Base-by-base conservation (phyloP, 2,888 invertebrate genomes). In the Synanthedon myopaeformis region DNA sequence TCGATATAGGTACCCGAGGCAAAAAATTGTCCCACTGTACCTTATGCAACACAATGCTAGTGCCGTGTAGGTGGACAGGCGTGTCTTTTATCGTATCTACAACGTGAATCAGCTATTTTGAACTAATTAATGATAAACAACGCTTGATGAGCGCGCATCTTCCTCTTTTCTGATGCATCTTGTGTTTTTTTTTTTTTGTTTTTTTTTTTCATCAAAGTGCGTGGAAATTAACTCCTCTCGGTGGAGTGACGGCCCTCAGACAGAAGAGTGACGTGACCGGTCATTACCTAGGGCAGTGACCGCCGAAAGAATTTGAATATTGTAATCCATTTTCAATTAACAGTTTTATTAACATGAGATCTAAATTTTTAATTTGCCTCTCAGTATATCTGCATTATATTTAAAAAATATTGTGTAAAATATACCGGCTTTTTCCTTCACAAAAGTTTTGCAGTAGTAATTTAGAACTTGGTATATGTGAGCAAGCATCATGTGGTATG, bases 111-210 rank as follows among this genome's bases (percentile, higher is more conserved):
- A 79, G 78, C 80, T 70, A 70, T 75, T 78, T 71, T 62, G 58
- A 67, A 74, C 73, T 78, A 79, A 80, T 81, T 76, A 79, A 79
- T 78, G 71, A 77, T 75, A 80, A 82, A 82, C 79, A 82, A 76
- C 67, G 64, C 64, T 68, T 65, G 74, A 76, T 70, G 74, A 67
- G 66, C 69, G 62, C 64, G 62, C 68, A 52, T 56, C 59, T 57
- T 62, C 59, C 52, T 45, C 52, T 19, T 49, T 49, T 49, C 49
- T 12, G 14, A 14, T 11, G 49, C 17, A 49, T 49, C 49, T 49
- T 14, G 14, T 12, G 8, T 23, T 2, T 42, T 12, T 28, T 42
- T n/a, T 50, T 50, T 42, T 23, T 2, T 42, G 1, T 28, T 42
- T n/a, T 50, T 50, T 42, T 42, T 13, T 51, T 35, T 50, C 51